Conservation (phyloP, 2,113 vertebrate genomes). For the Chloropsis hardwickii region DNA sequence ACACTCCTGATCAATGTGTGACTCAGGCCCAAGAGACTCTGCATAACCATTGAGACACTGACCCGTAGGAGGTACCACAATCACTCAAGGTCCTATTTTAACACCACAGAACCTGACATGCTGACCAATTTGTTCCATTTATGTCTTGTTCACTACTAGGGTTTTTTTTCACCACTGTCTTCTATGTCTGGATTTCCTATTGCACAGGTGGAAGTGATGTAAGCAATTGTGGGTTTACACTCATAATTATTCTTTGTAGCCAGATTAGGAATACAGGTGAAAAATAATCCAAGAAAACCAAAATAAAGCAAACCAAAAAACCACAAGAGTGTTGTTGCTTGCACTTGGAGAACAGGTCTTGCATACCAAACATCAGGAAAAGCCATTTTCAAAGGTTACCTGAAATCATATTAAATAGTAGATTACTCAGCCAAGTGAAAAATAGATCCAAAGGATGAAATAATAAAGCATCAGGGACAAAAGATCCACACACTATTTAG, state of each 20-base stretch:
- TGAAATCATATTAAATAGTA: conserved; percentile 48
- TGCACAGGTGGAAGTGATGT: not conserved
- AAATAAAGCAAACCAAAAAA: not conserved
- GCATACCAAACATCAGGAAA: conserved; percentile 35
- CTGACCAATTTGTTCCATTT: not conserved
- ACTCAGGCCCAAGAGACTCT: not conserved
- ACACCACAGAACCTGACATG: accelerated
- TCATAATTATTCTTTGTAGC: not conserved
- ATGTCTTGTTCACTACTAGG: not conserved
- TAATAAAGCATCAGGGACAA: conserved; percentile 45
- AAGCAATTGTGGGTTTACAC: not conserved
- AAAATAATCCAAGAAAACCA: not conserved
- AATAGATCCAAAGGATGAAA: conserved; percentile 53
- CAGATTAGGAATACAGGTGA: not conserved
- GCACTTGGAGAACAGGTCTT: not conserved
- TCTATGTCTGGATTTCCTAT: not conserved
- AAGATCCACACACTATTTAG: conserved; percentile 44
- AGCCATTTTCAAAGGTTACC: conserved; percentile 46
- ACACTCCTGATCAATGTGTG: not conserved
- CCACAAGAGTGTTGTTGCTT: not conserved
- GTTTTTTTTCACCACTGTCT: not conserved
- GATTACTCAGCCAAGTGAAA: conserved; percentile 52
- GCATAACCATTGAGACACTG: not conserved
- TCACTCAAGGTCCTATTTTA: not conserved
- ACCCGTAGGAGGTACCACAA: not conserved